Base-by-base conservation (phyloP, 2,888 invertebrate species). In the Leptinotarsa peninsularis region DNA sequence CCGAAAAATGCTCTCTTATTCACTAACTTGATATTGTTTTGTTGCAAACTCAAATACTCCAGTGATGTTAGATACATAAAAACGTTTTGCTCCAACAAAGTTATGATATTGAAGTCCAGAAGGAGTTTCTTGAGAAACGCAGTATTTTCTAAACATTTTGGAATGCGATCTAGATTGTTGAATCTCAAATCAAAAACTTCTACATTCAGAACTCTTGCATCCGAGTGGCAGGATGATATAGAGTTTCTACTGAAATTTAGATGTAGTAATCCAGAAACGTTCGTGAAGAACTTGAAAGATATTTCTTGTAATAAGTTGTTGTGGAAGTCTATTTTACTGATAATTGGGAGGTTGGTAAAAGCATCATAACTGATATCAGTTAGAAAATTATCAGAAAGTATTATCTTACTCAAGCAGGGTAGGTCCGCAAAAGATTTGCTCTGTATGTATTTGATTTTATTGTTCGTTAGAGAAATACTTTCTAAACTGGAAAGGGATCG, bases 381-480 rank as follows among this genome's bases (percentile, higher is more conserved):
- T 83, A 98, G 91, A 83, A 93, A 90, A 89, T 98, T 98, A 85
- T 94, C 93, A 72, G 95, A 94, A 82, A 98, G 89, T 87, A 96
- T 94, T 83, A 98, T 90, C 84, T 94, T 95, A 82, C 93, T 92
- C 82, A 98, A 91, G 87, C 93, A 93, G 54, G 94, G 93, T 86
- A 97, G 91, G 88, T 94, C 93, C 82, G 91, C 90, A 86, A 98
- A 96, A 78, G 94, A 92, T 83, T 92, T 91, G 80, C 91, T 91
- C 83, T 93, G 91, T 79, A 97, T 89, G 81, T 90, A 90, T 85
- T 91, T 91, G 83, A 97, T 93, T 85, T 93, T 92, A 88, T 97
- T 96, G 73, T 93, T 94, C 79, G 94, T 93, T 82, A 97, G 89
- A 86, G 95, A 94, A 79, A 96, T 90, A 73, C 93, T 94, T 87